Base-by-base conservation (phyloP, 1,140 invertebrate genomes). In the Caerostris darwini region DNA sequence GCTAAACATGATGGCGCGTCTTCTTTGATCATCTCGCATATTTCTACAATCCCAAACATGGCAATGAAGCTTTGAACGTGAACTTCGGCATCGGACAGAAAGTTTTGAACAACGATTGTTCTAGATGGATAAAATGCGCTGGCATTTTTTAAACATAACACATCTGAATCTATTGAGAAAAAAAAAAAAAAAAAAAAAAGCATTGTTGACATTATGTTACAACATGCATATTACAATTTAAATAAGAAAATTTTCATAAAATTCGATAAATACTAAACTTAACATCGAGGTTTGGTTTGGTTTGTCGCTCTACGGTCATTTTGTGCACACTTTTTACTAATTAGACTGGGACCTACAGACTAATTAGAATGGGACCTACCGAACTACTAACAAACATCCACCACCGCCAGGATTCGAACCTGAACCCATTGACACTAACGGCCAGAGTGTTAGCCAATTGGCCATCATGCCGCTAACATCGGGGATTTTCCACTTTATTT, bases 11-110 rank as follows among this genome's bases (percentile, higher is more conserved):
- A 88, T n/a, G 61, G 69, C 3, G 86, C 57, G 34, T 94, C 92
- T 58, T 94, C 92, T 17, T 57, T 89, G 85, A 94, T 88, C 19
- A 89, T 7, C 34, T 94, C 92, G n/a, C 92, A 94, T 7, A 94
- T 64, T 57, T 94, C 92, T 7, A 88, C 83, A 19, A 94, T 82
- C 0, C 92, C 92, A 57, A 94, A 94, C 85, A 88, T 61, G 7
- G 92, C 85, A 7, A 94, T 57, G 10, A 94, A 89, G 64, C 92
- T 94, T 34, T 61, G 64, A 6, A 94, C 92, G 7, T 94, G 92
- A 7, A 53, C 58, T 50, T 94, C 92, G 4, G 92, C 92, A 54
- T 94, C 92, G 6, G 92, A 61, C 19, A 88, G 34, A 82, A 94
- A 94, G 58, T 94, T 94, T 19, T 88, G 86, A 14, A 94, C 58